Evolutionary conservation across 2,113 vertebrate genomes (phyloP).

Genomic region (Penelope pileata): DNA sequence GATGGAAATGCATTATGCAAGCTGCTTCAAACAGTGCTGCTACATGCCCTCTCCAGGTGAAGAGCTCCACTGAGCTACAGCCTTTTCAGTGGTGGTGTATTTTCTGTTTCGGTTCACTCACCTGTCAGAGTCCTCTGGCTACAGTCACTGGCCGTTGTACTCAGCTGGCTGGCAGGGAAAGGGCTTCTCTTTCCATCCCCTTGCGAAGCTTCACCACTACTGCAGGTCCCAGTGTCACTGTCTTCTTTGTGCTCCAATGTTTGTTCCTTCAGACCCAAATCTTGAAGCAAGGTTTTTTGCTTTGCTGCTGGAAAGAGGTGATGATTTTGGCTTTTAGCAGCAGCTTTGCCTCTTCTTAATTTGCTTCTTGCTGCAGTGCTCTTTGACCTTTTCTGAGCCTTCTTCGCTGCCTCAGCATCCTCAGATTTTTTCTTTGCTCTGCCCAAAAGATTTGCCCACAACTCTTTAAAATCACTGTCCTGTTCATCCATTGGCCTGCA

Average conservation of each 20-base stretch:
- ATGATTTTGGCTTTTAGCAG: constrained; percentile 25
- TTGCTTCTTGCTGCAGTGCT: constrained; percentile 17
- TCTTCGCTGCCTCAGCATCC: constrained; percentile 5
- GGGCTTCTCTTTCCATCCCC: not conserved
- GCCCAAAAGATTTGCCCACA: constrained; percentile 84
- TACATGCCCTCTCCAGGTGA: not conserved
- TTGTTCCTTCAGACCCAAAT: not conserved
- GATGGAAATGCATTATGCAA: not conserved
- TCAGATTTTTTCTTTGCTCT: constrained; percentile 70
- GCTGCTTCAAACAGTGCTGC: not conserved
- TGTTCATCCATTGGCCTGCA: constrained; percentile 86
- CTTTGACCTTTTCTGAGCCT: constrained; percentile 3
- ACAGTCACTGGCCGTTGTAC: not conserved
- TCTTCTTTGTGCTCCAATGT: not conserved
- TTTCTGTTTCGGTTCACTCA: constrained; percentile 14
- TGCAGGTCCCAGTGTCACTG: not conserved
- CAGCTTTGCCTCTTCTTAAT: constrained; percentile 40
- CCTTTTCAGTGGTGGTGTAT: not conserved
- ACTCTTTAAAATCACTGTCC: constrained; percentile 88
- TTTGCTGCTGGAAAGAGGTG: not conserved
- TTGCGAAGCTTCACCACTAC: not conserved
- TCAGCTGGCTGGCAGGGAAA: not conserved
- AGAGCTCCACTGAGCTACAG: not conserved
- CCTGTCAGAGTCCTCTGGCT: constrained; percentile 52
- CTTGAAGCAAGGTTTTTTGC: not conserved